phyloP scores from a whole-genome alignment of 2,797 vertebrate species.

The Neosilurus mollespiculum region DNA sequence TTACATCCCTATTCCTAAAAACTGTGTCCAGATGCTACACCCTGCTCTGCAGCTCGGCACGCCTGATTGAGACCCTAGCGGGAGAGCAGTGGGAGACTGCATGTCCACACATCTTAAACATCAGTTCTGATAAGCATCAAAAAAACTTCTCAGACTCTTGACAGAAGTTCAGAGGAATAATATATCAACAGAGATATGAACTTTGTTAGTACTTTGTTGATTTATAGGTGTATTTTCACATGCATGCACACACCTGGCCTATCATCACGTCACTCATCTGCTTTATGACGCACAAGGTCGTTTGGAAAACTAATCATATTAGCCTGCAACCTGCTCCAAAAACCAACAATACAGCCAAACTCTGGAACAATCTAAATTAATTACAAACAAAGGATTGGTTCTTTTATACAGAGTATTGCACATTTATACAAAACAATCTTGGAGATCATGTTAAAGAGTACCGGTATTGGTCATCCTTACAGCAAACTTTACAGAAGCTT shows the following conservation, averaged over 20 bases:
- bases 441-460: background rate
- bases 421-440: background rate
- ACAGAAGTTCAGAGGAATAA: background rate
- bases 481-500: no score
- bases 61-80: background rate
- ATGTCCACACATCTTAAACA: background rate
- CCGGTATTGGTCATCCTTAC: no score
- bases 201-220: background rate
- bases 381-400: slow-evolving; percentile 25
- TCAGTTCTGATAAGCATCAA: background rate
- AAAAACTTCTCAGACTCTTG: no score
- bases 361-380: slow-evolving; percentile 57
- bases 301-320: slow-evolving; percentile 45
- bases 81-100: background rate
- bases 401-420: background rate
- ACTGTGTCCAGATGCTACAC: slow-evolving; percentile 52
- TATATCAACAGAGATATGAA: background rate
- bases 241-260: slow-evolving; percentile 28
- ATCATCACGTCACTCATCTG: slow-evolving; percentile 42
- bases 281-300: slow-evolving; percentile 50
- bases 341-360: slow-evolving; percentile 58
- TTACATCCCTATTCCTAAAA: slow-evolving; percentile 56
- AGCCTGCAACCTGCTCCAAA: slow-evolving; percentile 36
- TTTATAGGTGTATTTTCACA: slow-evolving; percentile 13
- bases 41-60: background rate